phyloP scores from a whole-genome alignment of 2,888 invertebrate species.

The Notocelia uddmanniana region DNA sequence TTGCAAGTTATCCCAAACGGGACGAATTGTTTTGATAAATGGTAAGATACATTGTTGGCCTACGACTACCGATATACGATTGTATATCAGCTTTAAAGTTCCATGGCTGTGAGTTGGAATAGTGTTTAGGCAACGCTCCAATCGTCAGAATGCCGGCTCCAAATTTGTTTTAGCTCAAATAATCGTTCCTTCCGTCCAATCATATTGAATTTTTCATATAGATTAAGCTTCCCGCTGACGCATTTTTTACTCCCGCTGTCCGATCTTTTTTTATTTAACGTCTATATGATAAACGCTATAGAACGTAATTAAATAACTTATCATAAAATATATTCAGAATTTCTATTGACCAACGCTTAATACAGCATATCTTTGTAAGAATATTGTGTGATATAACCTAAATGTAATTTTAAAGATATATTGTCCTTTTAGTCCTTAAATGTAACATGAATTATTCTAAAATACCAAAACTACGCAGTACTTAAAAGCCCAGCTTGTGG shows the following conservation, averaged over 20 bases:
- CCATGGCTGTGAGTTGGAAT: conserved; percentile 64
- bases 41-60: conserved; percentile 51
- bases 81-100: conserved; percentile 61
- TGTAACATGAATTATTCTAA: conserved; percentile 42
- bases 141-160: conserved; percentile 49
- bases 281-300: conserved; percentile 30
- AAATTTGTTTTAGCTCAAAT: conserved; percentile 72
- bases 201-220: conserved; percentile 73
- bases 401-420: conserved; percentile 74
- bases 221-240: conserved; percentile 69
- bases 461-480: conserved; percentile 59
- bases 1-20: background rate
- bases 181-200: conserved; percentile 82
- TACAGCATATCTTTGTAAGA: conserved; percentile 84
- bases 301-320: conserved; percentile 38
- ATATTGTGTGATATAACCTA: conserved; percentile 84
- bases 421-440: conserved; percentile 74
- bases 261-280: conserved; percentile 45
- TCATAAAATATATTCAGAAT: conserved; percentile 62
- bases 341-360: conserved; percentile 82
- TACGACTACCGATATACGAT: conserved; percentile 56
- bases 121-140: conserved; percentile 62
- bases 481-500: conserved; percentile 56
- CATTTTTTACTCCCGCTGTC: conserved; percentile 63
- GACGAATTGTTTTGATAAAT: conserved; percentile 30